Conservation (phyloP, 2,797 vertebrate species). For the Sorex maritimensis region DNA sequence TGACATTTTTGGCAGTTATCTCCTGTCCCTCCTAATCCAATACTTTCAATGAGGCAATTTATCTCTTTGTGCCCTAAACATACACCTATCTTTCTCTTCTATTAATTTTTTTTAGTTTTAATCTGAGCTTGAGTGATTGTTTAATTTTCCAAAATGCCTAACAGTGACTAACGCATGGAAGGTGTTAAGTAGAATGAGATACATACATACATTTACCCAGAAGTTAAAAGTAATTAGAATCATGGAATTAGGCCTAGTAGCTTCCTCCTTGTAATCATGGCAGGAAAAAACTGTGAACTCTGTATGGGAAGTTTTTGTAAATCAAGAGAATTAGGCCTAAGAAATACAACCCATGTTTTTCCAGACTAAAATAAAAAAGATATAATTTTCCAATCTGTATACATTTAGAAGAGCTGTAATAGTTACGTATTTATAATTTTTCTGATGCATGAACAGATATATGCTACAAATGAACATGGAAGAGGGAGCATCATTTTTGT, state of each 20-base stretch:
- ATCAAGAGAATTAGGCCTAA: neutral
- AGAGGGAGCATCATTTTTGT: neutral
- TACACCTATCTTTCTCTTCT: neutral
- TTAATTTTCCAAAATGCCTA: neutral
- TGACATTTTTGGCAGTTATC: too few species aligned
- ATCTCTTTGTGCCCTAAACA: neutral
- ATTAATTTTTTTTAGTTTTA: neutral
- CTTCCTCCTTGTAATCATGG: neutral
- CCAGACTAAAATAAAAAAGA: neutral
- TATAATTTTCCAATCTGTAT: slow-evolving; percentile 5
- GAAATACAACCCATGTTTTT: neutral
- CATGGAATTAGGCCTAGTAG: neutral
- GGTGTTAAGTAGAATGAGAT: neutral
- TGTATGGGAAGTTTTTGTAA: neutral
- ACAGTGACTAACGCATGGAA: neutral
- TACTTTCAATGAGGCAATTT: neutral
- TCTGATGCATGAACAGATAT: neutral
- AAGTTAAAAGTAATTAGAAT: slow-evolving; percentile 37
- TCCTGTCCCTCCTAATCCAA: neutral
- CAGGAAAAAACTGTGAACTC: neutral
- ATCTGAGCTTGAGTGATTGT: neutral
- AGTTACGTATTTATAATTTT: slow-evolving; percentile 50
- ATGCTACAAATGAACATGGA: neutral
- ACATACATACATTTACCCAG: slow-evolving; percentile 11
- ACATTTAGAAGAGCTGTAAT: neutral